Percentiles rank a stretch among this genome's conserved stretches.
Conservation (phyloP, 2,113 vertebrate genomes). For the Galbula dea region DNA sequence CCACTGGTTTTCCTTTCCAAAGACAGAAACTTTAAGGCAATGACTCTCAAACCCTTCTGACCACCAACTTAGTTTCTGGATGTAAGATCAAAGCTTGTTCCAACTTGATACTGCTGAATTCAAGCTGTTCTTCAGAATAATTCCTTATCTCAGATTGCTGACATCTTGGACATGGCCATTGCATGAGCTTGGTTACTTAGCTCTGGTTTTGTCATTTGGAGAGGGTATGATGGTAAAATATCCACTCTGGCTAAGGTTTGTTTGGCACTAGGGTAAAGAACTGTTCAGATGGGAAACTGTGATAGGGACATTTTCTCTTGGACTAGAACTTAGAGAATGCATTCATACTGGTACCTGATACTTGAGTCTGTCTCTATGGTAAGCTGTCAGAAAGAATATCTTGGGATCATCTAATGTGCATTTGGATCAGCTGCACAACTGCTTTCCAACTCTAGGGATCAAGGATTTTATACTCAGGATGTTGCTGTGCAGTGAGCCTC, state of each 20-base stretch:
- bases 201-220: neutral
- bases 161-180: neutral
- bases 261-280: neutral
- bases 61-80: neutral
- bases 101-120: neutral
- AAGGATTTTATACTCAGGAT: neutral
- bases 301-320: neutral
- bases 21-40: neutral
- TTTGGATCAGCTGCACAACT: neutral
- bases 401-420: neutral
- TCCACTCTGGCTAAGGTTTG: neutral
- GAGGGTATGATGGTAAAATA: neutral
- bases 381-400: neutral
- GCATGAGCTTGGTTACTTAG: neutral
- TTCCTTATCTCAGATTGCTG: neutral
- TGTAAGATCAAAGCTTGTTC: neutral
- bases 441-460: neutral
- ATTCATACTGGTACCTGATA: neutral
- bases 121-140: neutral
- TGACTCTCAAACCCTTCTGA: neutral
- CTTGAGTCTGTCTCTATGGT: neutral
- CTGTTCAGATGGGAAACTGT: neutral
- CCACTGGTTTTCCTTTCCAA: neutral
- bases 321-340: neutral
- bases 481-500: neutral